A percentile compares a stretch with the other conserved stretches of the same genome.
Evolutionary conservation across 2,888 invertebrate genomes (phyloP).

Genomic region (Orthonychiurus folsomi): DNA sequence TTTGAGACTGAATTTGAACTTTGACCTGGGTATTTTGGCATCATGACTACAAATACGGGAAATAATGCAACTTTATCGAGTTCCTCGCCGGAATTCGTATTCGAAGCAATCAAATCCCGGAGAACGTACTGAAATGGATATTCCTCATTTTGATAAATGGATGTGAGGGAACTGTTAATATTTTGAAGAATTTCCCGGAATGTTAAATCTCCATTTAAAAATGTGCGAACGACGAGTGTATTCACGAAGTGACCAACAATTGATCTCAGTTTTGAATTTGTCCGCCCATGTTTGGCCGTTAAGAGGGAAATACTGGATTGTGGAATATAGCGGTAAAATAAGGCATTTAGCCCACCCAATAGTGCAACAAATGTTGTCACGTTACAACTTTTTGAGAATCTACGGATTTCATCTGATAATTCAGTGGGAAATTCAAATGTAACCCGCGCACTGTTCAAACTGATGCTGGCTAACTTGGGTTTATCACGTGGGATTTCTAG

Average conservation of each 20-base stretch:
- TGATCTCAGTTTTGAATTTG: background rate
- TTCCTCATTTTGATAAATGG: background rate
- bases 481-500: background rate
- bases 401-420: background rate
- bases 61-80: background rate
- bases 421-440: background rate
- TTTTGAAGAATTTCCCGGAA: background rate
- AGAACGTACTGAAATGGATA: slow-evolving; percentile 8
- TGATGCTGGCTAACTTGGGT: background rate
- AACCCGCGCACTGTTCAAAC: background rate
- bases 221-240: background rate
- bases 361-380: slow-evolving; percentile 5
- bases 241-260: slow-evolving; percentile 8
- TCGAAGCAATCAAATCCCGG: background rate
- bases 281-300: background rate
- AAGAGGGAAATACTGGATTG: slow-evolving; percentile 6
- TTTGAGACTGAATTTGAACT: background rate
- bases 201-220: background rate
- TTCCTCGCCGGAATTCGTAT: background rate
- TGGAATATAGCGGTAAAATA: background rate
- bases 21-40: background rate
- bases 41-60: background rate
- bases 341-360: background rate
- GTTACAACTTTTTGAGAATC: background rate
- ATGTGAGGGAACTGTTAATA: background rate